Evolutionary conservation across 2,113 vertebrate genomes (phyloP), one percentile per base, ranked within the genome.

Genomic region (Damaliscus lunatus): DNA sequence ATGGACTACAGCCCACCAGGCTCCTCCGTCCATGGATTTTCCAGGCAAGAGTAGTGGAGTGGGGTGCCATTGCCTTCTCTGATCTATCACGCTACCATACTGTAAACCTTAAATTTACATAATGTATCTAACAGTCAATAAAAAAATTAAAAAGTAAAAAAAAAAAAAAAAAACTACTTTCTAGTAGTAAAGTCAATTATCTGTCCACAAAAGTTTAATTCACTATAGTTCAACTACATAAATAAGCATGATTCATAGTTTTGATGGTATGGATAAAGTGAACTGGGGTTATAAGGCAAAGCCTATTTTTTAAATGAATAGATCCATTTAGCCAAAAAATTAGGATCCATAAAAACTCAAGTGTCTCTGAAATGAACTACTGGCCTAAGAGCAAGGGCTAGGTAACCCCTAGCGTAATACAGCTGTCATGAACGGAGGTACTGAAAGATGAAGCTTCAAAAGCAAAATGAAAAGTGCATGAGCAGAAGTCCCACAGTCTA

Each of bases 291-390:
- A 92, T 82, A 90, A 95, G 10, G 4, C 16, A 92, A 93, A 27
- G 27, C 17, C 16, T 92, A 57, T 88, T 84, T 91, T 96, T 94
- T 83, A n/a, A 53, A 85, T 80, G 23, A 95, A 53, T 6, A 95
- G 31, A 10, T 57, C 23, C 52, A 92, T 91, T 97, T 71, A 96
- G 57, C 2, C 43, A 16, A 95, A 78, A 82, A 88, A 87, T 81
- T 29, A 60, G 33, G 94, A 86, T 59, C 91, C 40, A 36, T 48
- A 91, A 88, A 90, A 64, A 80, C 14, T 52, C 27, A 90, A 67
- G 50, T 67, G 16, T 89, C 62, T 93, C 52, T 83, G 62, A 95
- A 97, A 91, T 85, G 60, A 96, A 90, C 19, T 31, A 88, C 16
- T 98, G 62, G 91, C 21, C 12, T 57, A 83, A 77, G 25, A 77